Evolutionary conservation across 1,140 invertebrate genomes (phyloP).

Genomic region (Caenorhabditis remanei): DNA sequence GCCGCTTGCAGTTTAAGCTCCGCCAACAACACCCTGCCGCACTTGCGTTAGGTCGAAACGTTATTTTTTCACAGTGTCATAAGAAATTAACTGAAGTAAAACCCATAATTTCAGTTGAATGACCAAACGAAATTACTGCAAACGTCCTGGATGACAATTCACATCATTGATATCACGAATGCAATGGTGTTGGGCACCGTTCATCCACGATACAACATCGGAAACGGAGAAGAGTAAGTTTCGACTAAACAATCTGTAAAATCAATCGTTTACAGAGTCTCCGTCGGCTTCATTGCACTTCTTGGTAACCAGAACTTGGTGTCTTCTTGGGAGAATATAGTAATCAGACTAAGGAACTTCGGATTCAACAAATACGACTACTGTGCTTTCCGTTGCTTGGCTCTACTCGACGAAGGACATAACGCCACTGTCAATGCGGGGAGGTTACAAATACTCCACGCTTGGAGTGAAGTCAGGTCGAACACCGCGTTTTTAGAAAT

Average conservation of each 20-base stretch:
- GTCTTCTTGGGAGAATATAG: neutral
- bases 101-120: slow-evolving; percentile 50
- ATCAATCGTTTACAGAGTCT: slow-evolving; percentile 1
- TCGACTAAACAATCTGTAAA: neutral
- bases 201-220: neutral
- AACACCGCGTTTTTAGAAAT: neutral
- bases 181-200: slow-evolving; percentile 9
- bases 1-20: too few species aligned
- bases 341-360: neutral
- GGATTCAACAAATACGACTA: slow-evolving; percentile 45
- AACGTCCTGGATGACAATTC: slow-evolving; percentile 31
- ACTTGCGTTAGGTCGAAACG: neutral
- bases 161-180: slow-evolving; percentile 50
- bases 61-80: neutral
- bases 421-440: neutral
- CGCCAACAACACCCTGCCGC: too few species aligned
- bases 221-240: slow-evolving; percentile 33
- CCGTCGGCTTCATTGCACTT: slow-evolving; percentile 17
- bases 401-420: slow-evolving; percentile 1
- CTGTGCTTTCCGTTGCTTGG: slow-evolving; percentile 34
- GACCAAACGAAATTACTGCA: slow-evolving; percentile 43
- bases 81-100: too few species aligned
- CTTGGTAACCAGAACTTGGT: slow-evolving; percentile 1
- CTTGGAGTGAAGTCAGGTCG: slow-evolving; percentile 12
- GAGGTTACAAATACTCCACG: neutral